A percentile compares a stretch with the other conserved stretches of the same genome.
phyloP scores from a whole-genome alignment of 1,140 invertebrate genomes.

The Zaprionus kolodkinae region DNA sequence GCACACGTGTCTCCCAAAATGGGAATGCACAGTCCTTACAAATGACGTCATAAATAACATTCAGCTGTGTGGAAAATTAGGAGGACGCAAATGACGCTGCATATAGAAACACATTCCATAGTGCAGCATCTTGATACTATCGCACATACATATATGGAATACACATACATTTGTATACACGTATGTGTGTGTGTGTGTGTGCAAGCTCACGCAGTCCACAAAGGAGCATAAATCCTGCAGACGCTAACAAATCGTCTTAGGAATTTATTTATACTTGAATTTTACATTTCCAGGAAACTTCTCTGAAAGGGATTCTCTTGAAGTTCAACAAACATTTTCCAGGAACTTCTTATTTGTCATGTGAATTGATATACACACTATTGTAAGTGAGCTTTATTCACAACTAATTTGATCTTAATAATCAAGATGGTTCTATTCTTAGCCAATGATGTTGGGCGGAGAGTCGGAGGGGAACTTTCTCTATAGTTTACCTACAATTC shows the following conservation, averaged over 20 bases:
- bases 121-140: slow-evolving; percentile 50
- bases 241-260: slow-evolving; percentile 62
- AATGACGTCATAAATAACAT: slow-evolving; percentile 77
- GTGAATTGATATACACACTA: not conserved
- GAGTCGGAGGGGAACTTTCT: not conserved
- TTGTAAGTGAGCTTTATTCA: not conserved
- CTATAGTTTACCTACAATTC: not conserved
- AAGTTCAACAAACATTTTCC: not conserved
- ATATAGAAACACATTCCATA: slow-evolving; percentile 51
- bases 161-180: not conserved
- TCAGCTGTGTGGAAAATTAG: slow-evolving; percentile 75
- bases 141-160: not conserved
- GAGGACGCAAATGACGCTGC: slow-evolving; percentile 42
- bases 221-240: slow-evolving; percentile 63
- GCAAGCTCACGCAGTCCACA: not conserved
- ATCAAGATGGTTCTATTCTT: not conserved
- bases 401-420: not conserved
- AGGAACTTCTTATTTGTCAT: not conserved
- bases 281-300: slow-evolving; percentile 17
- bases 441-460: not conserved
- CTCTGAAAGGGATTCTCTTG: not conserved
- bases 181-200: not conserved
- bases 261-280: slow-evolving; percentile 35
- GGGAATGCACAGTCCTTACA: slow-evolving; percentile 19
- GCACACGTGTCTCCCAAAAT: not conserved